Evolutionary conservation across 2,888 invertebrate genomes (phyloP).

Genomic region (Stenolophus ochropezus): DNA sequence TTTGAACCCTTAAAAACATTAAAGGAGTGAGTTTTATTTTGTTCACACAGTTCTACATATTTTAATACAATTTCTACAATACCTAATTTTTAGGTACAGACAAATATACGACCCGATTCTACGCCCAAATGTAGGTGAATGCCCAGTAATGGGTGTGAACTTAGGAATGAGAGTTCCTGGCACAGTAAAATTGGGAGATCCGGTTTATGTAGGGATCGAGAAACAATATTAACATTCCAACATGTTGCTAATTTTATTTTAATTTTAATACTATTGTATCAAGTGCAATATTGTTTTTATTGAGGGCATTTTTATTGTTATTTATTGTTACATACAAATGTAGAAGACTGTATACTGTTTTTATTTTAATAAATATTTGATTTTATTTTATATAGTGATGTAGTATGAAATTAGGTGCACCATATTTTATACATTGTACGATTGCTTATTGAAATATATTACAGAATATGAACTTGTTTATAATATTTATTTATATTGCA

Average conservation of each 20-base stretch:
- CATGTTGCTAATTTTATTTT: no score
- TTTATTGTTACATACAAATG: background rate
- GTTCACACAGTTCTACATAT: no score
- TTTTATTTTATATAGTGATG: background rate
- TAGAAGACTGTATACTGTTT: slow-evolving; percentile 23
- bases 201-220: slow-evolving; percentile 72
- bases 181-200: slow-evolving; percentile 73
- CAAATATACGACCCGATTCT: slow-evolving; percentile 69
- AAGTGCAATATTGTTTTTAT: background rate
- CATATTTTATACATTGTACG: background rate
- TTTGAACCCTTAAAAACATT: slow-evolving; percentile 81
- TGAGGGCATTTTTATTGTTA: background rate
- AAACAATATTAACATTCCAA: background rate
- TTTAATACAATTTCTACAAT: no score
- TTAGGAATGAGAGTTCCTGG: slow-evolving; percentile 73
- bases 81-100: slow-evolving; percentile 72
- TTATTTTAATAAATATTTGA: slow-evolving; percentile 1
- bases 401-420: background rate
- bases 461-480: background rate
- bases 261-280: no score
- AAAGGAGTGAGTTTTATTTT: slow-evolving; percentile 74
- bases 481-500: background rate
- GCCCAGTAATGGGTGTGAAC: slow-evolving; percentile 76
- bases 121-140: slow-evolving; percentile 68
- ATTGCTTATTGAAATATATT: background rate